phyloP scores from a whole-genome alignment of 1,140 invertebrate species.

The Drosophila insularis region DNA sequence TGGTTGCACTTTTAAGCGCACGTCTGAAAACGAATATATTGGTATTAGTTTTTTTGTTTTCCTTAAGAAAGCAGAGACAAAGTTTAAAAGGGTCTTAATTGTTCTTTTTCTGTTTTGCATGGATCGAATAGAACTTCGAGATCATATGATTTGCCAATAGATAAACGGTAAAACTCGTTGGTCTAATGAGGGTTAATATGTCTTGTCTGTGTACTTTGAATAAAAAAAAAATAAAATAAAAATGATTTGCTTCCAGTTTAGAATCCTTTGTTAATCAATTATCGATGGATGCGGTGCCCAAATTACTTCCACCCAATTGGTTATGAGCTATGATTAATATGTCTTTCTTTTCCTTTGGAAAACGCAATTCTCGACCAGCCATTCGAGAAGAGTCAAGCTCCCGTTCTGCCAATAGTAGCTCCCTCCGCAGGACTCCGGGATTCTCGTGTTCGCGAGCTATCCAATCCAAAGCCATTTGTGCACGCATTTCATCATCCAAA shows the following conservation, averaged over 20 bases:
- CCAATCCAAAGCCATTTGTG: slow-evolving; percentile 98
- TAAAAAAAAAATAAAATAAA: slow-evolving; percentile 30
- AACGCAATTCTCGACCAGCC: slow-evolving; percentile 94
- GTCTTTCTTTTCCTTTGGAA: slow-evolving; percentile 97
- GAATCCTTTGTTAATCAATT: slow-evolving; percentile 51
- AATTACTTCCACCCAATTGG: slow-evolving; percentile 86
- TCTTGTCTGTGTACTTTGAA: slow-evolving; percentile 16
- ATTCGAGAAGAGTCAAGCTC: slow-evolving; percentile 95
- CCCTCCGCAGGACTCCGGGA: slow-evolving; percentile 89
- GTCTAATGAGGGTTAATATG: slow-evolving; percentile 34
- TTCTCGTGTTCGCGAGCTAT: slow-evolving; percentile 94
- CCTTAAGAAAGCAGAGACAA: neutral
- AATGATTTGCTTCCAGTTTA: slow-evolving; percentile 15
- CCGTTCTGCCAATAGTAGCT: slow-evolving; percentile 91
- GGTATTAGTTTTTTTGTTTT: slow-evolving; percentile 1
- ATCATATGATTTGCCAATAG: slow-evolving; percentile 74
- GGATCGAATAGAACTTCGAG: slow-evolving; percentile 61
- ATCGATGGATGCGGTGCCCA: slow-evolving; percentile 80
- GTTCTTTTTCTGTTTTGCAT: slow-evolving; percentile 40
- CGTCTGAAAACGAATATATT: slow-evolving; percentile 25
- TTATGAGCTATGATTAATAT: slow-evolving; percentile 94
- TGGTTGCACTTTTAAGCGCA: slow-evolving; percentile 46
- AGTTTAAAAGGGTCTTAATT: slow-evolving; percentile 19
- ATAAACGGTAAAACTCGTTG: slow-evolving; percentile 39
- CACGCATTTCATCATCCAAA: slow-evolving; percentile 96